These are phyloP conservation scores for Mythimna lalbum DNA, from an alignment of 2,888 invertebrate genomes.

Conservation along the genomic window DNA sequence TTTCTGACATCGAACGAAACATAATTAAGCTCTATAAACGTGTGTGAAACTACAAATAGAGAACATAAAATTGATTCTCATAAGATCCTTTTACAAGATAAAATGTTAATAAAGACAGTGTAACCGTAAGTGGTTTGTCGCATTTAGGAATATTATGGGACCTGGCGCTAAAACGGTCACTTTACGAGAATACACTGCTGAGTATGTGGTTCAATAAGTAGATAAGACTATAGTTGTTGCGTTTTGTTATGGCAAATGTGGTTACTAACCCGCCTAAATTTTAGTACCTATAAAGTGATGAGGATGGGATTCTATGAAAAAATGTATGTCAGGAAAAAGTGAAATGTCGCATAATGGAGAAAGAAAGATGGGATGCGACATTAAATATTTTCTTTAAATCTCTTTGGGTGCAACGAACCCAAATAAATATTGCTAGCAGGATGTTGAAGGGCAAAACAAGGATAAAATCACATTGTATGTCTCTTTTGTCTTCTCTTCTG, in stretches of 20 bases:
- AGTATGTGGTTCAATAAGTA: slow-evolving; percentile 40
- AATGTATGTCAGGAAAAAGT: not conserved
- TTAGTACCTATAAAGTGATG: not conserved
- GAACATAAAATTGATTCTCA: slow-evolving; percentile 34
- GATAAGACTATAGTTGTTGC: slow-evolving; percentile 21
- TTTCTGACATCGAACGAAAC: slow-evolving; percentile 40
- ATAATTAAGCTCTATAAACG: slow-evolving; percentile 55
- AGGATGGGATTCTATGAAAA: not conserved
- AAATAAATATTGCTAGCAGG: too few species aligned
- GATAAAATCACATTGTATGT: too few species aligned
- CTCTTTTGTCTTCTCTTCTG: not conserved
- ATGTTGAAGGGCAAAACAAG: too few species aligned
- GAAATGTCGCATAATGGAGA: not conserved
- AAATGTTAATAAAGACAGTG: slow-evolving; percentile 73
- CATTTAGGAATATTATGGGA: slow-evolving; percentile 51
- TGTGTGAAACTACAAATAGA: slow-evolving; percentile 48
- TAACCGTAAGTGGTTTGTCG: slow-evolving; percentile 63
- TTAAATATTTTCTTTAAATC: too few species aligned
- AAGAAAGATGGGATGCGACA: too few species aligned
- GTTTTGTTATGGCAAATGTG: not conserved
- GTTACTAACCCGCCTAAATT: not conserved
- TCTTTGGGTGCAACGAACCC: too few species aligned
- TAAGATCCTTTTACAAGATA: slow-evolving; percentile 65
- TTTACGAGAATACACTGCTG: slow-evolving; percentile 31
- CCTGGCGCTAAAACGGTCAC: slow-evolving; percentile 25